These are phyloP conservation scores for Muschampia plurimacula DNA, from an alignment of 2,888 invertebrate species.

Conservation along the genomic window DNA sequence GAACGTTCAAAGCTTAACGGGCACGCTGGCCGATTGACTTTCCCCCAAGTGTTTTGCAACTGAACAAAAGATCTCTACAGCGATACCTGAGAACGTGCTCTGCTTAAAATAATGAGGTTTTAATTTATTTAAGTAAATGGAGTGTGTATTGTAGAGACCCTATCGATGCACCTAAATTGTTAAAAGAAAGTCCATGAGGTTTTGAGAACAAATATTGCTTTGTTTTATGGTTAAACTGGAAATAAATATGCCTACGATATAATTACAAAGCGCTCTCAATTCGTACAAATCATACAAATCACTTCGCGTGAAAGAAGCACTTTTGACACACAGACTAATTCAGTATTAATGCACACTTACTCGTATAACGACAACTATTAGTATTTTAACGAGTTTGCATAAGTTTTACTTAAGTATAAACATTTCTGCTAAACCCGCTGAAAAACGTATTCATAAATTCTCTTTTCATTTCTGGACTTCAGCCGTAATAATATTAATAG, in stretches of 20 bases:
- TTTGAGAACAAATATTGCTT: slow-evolving; percentile 17
- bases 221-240: slow-evolving; percentile 14
- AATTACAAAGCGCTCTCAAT: slow-evolving; percentile 7
- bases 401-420: slow-evolving; percentile 25
- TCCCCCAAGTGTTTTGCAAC: slow-evolving; percentile 74
- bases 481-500: slow-evolving; percentile 32
- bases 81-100: slow-evolving; percentile 68
- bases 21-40: slow-evolving; percentile 73
- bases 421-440: slow-evolving; percentile 23
- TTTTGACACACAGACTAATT: slow-evolving; percentile 25
- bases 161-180: slow-evolving; percentile 40
- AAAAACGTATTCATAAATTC: slow-evolving; percentile 33
- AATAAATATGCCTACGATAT: slow-evolving; percentile 25
- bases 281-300: slow-evolving; percentile 28
- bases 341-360: slow-evolving; percentile 24
- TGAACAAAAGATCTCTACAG: slow-evolving; percentile 80
- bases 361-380: slow-evolving; percentile 12
- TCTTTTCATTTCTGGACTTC: slow-evolving; percentile 31
- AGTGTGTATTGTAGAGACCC: slow-evolving; percentile 51
- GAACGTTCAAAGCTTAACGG: slow-evolving; percentile 70
- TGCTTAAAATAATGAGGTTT: slow-evolving; percentile 78
- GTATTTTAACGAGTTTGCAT: slow-evolving; percentile 27
- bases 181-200: slow-evolving; percentile 22
- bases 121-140: slow-evolving; percentile 70
- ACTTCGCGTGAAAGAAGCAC: slow-evolving; percentile 22